A percentile compares a stretch with the other conserved stretches of the same genome.
Conservation (phyloP, 2,797 vertebrate species). For the Cynopterus sphinx region DNA sequence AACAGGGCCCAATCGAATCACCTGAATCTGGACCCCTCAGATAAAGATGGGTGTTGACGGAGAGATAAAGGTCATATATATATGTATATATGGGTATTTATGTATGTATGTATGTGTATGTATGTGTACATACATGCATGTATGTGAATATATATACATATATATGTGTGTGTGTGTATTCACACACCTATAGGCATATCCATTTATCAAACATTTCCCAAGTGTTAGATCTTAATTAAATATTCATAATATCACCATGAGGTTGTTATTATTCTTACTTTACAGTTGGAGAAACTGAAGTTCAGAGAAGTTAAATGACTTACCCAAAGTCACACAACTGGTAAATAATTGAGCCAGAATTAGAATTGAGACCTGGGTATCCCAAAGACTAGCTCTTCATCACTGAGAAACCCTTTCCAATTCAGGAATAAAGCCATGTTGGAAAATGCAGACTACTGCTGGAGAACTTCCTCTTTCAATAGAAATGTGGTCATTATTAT, state of each 20-base stretch:
- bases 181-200: too few relatives aligned
- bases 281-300: background rate
- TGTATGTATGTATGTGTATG: too few relatives aligned
- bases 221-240: background rate
- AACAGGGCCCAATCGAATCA: background rate
- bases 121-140: too few relatives aligned
- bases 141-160: background rate
- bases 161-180: too few relatives aligned
- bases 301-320: background rate
- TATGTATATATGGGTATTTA: background rate
- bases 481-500: background rate
- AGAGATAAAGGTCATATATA: too few relatives aligned
- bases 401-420: background rate
- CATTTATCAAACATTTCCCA: background rate
- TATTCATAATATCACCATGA: background rate
- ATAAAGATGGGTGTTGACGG: background rate
- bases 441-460: background rate
- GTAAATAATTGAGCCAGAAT: background rate
- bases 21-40: background rate
- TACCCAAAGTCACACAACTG: background rate
- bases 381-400: background rate
- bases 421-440: background rate
- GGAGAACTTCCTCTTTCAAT: background rate
- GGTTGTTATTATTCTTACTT: background rate
- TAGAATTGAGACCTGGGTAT: background rate